Evolutionary conservation across 1,140 invertebrate species (phyloP), one percentile per base, ranked within the genome.

Genomic region (Melitaea cinxia): DNA sequence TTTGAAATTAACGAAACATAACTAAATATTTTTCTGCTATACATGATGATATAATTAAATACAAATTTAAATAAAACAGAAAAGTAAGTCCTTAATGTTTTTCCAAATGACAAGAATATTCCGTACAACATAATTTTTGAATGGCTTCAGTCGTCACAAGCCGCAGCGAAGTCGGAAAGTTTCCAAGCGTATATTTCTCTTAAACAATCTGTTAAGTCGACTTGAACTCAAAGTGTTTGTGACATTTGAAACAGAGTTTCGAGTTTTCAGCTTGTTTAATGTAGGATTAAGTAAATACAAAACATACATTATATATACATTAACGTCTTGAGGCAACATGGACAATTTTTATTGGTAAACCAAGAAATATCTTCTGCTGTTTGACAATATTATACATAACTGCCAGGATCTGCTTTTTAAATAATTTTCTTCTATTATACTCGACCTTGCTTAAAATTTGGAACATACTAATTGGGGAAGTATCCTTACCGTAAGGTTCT

Each of bases 221-320:
- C 54, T 58, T 50, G 49, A 24, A 15, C 28, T 50, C 45, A 9
- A 49, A 65, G 21, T 65, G 62, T 56, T 65, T 65, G 39, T 65
- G 62, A 65, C 62, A 65, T 64, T 45, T 65, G 42, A 35, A 56
- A 6, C 39, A 10, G 39, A 45, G 15, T 45, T 45, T 45, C 17
- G 4, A 45, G 39, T 45, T 10, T 10, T 37, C 35, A 4, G 12
- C 14, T 12, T 37, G 35, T 37, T 37, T 37, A 37, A 37, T n/a
- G 12, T 37, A n/a, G 12, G 12, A n/a, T 37, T 4, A n/a, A 4
- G 24, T 26, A 26, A 37, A n/a, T 37, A 14, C 12, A 14, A n/a
- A n/a, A n/a, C 12, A 37, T 37, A 37, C 35, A 14, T 37, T 37
- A 6, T 26, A 26, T 4, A 26, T 4, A 26, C 24, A 26, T 26